phyloP scores from a whole-genome alignment of 2,113 vertebrate species.

The Athene cunicularia region DNA sequence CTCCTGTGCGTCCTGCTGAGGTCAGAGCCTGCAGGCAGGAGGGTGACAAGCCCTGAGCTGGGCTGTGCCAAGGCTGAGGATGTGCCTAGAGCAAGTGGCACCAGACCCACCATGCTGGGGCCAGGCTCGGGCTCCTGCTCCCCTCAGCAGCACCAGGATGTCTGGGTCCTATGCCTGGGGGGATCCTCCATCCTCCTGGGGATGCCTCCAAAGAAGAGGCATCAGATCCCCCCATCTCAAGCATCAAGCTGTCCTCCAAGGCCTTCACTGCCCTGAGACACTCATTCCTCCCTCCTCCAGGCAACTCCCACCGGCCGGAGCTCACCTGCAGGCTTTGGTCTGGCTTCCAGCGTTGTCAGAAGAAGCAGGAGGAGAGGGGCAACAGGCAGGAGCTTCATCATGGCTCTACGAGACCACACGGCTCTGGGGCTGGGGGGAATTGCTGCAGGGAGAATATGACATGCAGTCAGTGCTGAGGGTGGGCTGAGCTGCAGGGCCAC shows the following conservation, averaged over 20 bases:
- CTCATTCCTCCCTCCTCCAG: background rate
- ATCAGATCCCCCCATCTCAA: background rate
- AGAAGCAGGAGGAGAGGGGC: conserved; percentile 71
- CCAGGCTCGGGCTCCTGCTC: background rate
- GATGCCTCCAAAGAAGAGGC: background rate
- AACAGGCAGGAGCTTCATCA: conserved; percentile 68
- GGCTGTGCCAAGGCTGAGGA: background rate
- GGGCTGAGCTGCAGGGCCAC: background rate
- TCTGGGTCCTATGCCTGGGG: rapidly evolving
- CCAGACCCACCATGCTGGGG: background rate
- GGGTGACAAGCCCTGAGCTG: background rate
- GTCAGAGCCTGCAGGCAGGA: background rate
- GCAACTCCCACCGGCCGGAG: background rate
- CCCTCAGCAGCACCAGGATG: rapidly evolving
- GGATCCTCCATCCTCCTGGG: background rate
- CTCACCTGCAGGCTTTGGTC: conserved; percentile 73
- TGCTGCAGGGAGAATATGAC: background rate
- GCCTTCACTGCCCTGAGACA: background rate
- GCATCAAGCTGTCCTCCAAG: rapidly evolving
- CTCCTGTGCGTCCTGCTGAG: rapidly evolving
- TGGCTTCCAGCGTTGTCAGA: conserved; percentile 69
- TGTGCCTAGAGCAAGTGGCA: background rate
- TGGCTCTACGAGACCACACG: background rate
- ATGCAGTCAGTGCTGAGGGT: background rate
- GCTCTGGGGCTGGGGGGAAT: background rate